phyloP scores from a whole-genome alignment of 2,888 invertebrate species.

The Morpho achilles region DNA sequence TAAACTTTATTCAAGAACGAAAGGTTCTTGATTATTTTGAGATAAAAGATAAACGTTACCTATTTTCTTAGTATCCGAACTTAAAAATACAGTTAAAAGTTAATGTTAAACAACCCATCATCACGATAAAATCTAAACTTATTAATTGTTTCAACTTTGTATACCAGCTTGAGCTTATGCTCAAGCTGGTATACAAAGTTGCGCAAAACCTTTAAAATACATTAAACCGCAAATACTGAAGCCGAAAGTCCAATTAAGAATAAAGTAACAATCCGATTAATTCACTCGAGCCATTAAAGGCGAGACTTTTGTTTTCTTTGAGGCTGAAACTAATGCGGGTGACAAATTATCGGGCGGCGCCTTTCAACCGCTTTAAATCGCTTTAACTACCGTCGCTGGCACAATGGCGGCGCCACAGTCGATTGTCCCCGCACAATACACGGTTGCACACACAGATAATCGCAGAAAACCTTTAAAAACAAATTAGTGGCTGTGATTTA shows the following conservation, averaged over 20 bases:
- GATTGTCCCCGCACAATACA: conserved; percentile 65
- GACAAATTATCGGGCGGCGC: conserved; percentile 67
- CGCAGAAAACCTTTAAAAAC: conserved; percentile 74
- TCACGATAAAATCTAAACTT: conserved; percentile 12
- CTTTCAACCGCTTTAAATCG: conserved; percentile 37
- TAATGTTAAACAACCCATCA: conserved; percentile 9
- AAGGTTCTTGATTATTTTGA: too few species aligned
- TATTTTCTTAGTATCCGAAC: neutral
- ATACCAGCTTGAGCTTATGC: conserved; percentile 8
- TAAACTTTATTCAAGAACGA: too few species aligned
- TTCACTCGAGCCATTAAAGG: conserved; percentile 60
- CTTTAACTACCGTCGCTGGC: conserved; percentile 33
- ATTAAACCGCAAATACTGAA: conserved; percentile 36
- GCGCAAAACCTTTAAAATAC: conserved; percentile 37
- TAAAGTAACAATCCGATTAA: conserved; percentile 62
- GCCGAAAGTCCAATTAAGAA: conserved; percentile 48
- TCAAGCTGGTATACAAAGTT: conserved; percentile 3
- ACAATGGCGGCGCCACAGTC: conserved; percentile 50
- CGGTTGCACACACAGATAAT: conserved; percentile 69
- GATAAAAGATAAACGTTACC: too few species aligned
- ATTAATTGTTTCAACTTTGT: too few species aligned
- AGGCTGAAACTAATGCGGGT: conserved; percentile 40
- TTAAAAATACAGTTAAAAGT: conserved; percentile 4
- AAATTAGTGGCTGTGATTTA: conserved; percentile 78
- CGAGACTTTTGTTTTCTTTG: conserved; percentile 55